A percentile compares a stretch with the other conserved stretches of the same genome.
Conservation (phyloP, 2,797 vertebrate species). For the Rhinogobio ventralis region DNA sequence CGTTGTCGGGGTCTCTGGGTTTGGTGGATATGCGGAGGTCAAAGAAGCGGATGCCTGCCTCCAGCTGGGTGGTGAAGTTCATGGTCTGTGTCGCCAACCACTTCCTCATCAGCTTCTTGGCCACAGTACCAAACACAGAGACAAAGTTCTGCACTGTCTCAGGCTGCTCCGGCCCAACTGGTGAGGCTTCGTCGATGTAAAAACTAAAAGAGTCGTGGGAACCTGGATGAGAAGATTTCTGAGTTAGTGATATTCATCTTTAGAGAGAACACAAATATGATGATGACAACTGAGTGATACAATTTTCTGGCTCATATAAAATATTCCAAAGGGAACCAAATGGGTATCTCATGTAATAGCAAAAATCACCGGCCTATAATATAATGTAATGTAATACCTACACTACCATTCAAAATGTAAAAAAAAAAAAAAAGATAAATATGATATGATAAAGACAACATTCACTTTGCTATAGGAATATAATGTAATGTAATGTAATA, state of each 20-base stretch:
- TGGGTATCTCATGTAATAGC: not conserved
- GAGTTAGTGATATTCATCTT: constrained; percentile 28
- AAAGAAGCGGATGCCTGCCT: constrained; percentile 95
- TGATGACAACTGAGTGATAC: not conserved
- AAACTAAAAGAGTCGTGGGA: constrained; percentile 99
- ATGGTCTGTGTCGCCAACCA: constrained; percentile 98
- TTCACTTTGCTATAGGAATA: constrained; percentile 8
- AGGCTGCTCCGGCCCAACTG: constrained; percentile 95
- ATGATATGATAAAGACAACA: not conserved
- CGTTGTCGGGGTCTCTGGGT: constrained; percentile 95
- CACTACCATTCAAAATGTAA: too few species aligned
- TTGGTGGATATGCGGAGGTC: constrained; percentile 98
- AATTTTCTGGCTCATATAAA: not conserved
- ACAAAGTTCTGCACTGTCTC: constrained; percentile 99
- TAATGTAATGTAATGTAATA: too few species aligned
- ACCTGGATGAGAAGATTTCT: constrained; percentile 75
- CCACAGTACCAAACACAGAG: constrained; percentile 96
- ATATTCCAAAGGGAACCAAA: not conserved
- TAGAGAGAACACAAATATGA: not conserved
- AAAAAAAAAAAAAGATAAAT: too few species aligned
- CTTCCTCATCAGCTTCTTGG: constrained; percentile 98
- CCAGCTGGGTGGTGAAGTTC: constrained; percentile 94
- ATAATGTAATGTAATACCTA: too few species aligned
- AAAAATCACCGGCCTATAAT: not conserved
- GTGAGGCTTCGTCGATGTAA: constrained; percentile 97